Percentiles rank a stretch among this genome's conserved stretches.
These are phyloP conservation scores for Dione juno DNA, from an alignment of 2,888 invertebrate species.

Conservation along the genomic window DNA sequence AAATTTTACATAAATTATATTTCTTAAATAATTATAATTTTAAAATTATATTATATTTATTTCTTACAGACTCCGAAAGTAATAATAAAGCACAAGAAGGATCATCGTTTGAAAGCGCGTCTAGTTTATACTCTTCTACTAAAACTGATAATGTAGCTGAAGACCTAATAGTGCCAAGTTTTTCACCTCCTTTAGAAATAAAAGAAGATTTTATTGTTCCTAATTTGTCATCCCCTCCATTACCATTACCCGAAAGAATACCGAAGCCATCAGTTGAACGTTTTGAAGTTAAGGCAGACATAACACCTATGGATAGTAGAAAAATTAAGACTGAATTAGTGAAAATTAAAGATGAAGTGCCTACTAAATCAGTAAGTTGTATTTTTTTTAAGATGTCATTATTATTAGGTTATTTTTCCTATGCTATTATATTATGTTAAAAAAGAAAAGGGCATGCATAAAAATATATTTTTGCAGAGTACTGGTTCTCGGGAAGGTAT, in stretches of 20 bases:
- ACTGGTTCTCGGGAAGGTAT: conserved; percentile 59
- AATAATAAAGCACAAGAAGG: conserved; percentile 87
- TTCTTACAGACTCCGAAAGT: conserved; percentile 80
- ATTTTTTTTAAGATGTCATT: not conserved
- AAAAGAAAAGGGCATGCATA: not conserved
- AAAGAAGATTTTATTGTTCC: conserved; percentile 78
- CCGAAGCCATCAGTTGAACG: conserved; percentile 67
- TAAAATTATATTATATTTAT: not conserved
- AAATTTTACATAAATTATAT: not conserved
- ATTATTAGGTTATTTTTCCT: too few relatives aligned
- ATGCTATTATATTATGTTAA: not conserved
- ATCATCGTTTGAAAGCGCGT: conserved; percentile 94
- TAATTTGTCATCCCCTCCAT: conserved; percentile 74
- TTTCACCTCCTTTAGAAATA: conserved; percentile 83
- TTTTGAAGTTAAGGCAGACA: conserved; percentile 74
- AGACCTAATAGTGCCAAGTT: conserved; percentile 85
- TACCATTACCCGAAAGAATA: conserved; percentile 71
- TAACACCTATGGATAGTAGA: conserved; percentile 68
- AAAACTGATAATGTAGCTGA: conserved; percentile 87
- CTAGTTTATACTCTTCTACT: conserved; percentile 90
- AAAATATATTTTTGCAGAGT: conserved; percentile 26
- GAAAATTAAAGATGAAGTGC: conserved; percentile 67
- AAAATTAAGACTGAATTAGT: conserved; percentile 78
- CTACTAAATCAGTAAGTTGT: conserved; percentile 61
- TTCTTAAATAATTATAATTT: not conserved